These are phyloP conservation scores for Listronotus oregonensis DNA, from an alignment of 1,140 invertebrate species.

Conservation along the genomic window DNA sequence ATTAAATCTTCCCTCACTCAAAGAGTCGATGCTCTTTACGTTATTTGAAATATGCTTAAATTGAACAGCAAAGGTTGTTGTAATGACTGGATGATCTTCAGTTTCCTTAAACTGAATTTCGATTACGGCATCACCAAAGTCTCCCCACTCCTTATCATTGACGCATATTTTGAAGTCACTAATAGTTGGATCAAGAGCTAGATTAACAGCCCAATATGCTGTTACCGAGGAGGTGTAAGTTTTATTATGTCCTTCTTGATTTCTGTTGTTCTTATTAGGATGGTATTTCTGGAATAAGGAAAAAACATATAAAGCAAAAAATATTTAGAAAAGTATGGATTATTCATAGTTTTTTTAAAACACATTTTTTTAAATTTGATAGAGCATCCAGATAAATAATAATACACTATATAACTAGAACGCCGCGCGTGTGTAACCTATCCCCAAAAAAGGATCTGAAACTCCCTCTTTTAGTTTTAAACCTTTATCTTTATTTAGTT, in stretches of 20 bases:
- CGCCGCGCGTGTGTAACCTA: no score
- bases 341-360: no score
- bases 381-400: no score
- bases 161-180: conserved; percentile 21
- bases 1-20: conserved; percentile 21
- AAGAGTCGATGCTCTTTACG: conserved; percentile 16
- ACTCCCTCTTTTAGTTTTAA: no score
- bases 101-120: conserved; percentile 20
- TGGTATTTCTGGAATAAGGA: conserved; percentile 18
- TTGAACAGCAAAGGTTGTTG: conserved; percentile 22
- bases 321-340: no score
- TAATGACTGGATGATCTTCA: background rate
- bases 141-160: conserved; percentile 30
- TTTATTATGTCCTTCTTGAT: conserved; percentile 13
- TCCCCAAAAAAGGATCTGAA: no score
- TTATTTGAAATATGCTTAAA: conserved; percentile 29
- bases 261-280: conserved; percentile 11
- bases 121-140: conserved; percentile 27
- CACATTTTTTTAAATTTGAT: no score
- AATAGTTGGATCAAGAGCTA: conserved; percentile 18
- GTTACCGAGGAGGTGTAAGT: conserved; percentile 15
- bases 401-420: no score
- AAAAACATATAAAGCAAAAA: no score
- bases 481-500: no score
- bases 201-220: conserved; percentile 25